Percentiles rank a stretch among this genome's conserved stretches.
Evolutionary conservation across 2,113 vertebrate genomes (phyloP).

Genomic region (Centrocercus urophasianus): DNA sequence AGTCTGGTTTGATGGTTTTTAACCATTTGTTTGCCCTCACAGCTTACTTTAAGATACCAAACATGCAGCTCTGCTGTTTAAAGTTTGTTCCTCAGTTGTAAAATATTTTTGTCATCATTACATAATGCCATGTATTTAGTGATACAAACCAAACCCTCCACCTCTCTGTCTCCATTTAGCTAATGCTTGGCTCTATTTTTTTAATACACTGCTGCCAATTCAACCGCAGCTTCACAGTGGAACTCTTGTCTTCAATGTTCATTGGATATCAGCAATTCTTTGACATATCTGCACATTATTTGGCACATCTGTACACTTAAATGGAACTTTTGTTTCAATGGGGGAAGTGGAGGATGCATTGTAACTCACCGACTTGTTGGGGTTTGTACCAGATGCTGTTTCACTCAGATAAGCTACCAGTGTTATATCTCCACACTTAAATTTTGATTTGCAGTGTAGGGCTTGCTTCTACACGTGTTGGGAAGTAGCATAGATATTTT

Average conservation of each 20-base stretch:
- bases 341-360: slow-evolving; percentile 34
- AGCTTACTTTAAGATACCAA: background rate
- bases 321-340: slow-evolving; percentile 44
- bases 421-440: slow-evolving; percentile 43
- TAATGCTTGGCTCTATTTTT: background rate
- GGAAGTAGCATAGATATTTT: background rate
- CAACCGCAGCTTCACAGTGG: background rate
- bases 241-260: slow-evolving; percentile 39
- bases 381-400: slow-evolving; percentile 60
- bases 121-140: background rate
- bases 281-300: background rate
- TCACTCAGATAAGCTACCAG: slow-evolving; percentile 39
- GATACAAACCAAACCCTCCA: background rate
- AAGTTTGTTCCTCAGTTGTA: background rate
- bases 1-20: background rate
- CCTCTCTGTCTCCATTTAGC: background rate
- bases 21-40: background rate
- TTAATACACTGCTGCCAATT: background rate
- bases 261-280: background rate
- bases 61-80: background rate
- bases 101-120: background rate
- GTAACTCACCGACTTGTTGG: slow-evolving; percentile 21
- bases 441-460: slow-evolving; percentile 11
- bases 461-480: slow-evolving; percentile 13
- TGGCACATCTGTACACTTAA: slow-evolving; percentile 32